Percentiles rank a stretch among this genome's conserved stretches.
Conservation (phyloP, 2,113 vertebrate genomes). For the Hystrix brachyura region DNA sequence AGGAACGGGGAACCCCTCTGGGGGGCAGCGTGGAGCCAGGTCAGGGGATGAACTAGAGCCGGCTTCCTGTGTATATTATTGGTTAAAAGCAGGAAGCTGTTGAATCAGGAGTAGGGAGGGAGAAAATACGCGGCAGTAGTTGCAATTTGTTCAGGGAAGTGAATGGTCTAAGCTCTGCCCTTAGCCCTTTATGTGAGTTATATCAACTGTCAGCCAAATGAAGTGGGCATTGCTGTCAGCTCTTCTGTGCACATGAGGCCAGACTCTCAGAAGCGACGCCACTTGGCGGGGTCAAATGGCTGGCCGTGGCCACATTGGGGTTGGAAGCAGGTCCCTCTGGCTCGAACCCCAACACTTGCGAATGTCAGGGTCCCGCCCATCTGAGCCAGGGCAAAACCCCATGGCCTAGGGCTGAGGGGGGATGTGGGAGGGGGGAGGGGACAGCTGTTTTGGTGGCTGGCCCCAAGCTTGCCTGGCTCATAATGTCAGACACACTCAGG, state of each 20-base stretch:
- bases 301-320: background rate
- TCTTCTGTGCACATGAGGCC: background rate
- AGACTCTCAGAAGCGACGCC: background rate
- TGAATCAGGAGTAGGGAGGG: background rate
- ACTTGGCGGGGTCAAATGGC: background rate
- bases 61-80: background rate
- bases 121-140: background rate
- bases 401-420: background rate
- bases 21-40: background rate
- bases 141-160: conserved; percentile 16
- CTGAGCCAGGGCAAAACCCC: background rate
- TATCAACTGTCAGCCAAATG: background rate
- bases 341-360: background rate
- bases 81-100: background rate
- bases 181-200: background rate
- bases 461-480: background rate
- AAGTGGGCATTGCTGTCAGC: background rate
- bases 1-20: background rate
- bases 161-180: background rate
- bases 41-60: background rate
- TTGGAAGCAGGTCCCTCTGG: background rate
- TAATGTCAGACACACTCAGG: background rate
- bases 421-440: background rate
- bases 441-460: accelerated
- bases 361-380: background rate